phyloP scores from a whole-genome alignment of 1,140 invertebrate genomes.

The Heliconius congener region DNA sequence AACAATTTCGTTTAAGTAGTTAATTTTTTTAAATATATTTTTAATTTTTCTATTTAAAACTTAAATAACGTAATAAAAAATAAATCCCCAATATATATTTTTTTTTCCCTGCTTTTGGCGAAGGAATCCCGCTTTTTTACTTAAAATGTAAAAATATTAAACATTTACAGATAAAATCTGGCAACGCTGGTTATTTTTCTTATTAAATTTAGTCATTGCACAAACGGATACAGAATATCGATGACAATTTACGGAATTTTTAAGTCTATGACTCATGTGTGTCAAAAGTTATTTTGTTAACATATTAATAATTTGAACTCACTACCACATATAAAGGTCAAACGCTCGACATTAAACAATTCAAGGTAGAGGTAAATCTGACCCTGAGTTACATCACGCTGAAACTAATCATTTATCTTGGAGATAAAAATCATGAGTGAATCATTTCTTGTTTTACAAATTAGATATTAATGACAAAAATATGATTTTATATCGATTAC shows the following conservation, averaged over 20 bases:
- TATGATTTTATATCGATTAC: neutral
- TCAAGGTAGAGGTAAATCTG: slow-evolving; percentile 15
- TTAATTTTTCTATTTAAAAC: too few relatives aligned
- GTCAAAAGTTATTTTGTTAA: neutral
- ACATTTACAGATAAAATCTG: too few relatives aligned
- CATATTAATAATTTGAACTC: neutral
- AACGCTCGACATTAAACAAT: neutral
- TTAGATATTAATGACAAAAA: neutral
- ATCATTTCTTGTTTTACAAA: slow-evolving; percentile 5
- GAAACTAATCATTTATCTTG: slow-evolving; percentile 7
- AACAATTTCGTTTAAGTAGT: too few relatives aligned
- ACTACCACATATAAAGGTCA: slow-evolving; percentile 13
- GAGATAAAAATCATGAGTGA: neutral
- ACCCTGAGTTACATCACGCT: slow-evolving; percentile 9
- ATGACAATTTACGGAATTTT: neutral
- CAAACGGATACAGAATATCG: neutral
- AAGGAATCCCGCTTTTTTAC: too few relatives aligned
- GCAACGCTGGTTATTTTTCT: neutral
- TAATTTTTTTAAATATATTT: too few relatives aligned
- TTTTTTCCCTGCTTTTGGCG: too few relatives aligned
- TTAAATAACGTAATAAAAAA: too few relatives aligned
- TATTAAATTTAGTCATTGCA: neutral
- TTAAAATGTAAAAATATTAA: too few relatives aligned
- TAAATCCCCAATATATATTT: too few relatives aligned
- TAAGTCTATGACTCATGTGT: neutral